Evolutionary conservation across 2,888 invertebrate genomes (phyloP), one percentile per base, ranked within the genome.

Genomic region (Coelinius sp.): DNA sequence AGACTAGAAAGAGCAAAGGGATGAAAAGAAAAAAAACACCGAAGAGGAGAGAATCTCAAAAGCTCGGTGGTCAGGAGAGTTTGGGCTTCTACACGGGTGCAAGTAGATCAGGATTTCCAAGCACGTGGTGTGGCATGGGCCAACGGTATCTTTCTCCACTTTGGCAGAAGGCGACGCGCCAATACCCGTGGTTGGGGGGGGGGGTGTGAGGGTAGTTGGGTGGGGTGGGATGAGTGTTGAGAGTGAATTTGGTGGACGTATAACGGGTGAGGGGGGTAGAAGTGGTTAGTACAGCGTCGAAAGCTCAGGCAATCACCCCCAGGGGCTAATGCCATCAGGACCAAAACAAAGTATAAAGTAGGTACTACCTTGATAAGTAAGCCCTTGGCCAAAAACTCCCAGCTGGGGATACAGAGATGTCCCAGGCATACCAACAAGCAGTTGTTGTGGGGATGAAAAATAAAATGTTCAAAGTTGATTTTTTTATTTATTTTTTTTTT

Each of bases 301-400:
- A 77, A 80, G 77, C 77, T 78, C 76, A 77, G 79, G 81, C 82
- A 84, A 84, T 85, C 84, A 83, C 81, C 85, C 83, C 75, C 76
- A 75, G 77, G 78, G 84, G 83, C 80, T 85, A 84, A 85, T 85
- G 82, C 84, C 81, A 85, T 85, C 84, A 83, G 82, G 76, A 77
- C 80, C 82, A 85, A 59, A 85, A 85, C 85, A 84, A 85, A 85
- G 83, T 84, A 84, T 84, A 85, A 84, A 85, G 85, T 83, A 83
- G 80, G 79, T 79, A 83, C 77, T 77, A 78, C 27, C 76, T 73
- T 79, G 79, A 79, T 84, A 85, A 83, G 83, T 84, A 82, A 84
- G 84, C 82, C 81, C 78, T 70, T 75, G 82, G 80, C 81, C 41
- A 52, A 84, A 78, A 84, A 80, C 83, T n/a, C 82, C 76, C 80